Base-by-base conservation (phyloP, 2,888 invertebrate genomes). In the Scaeva pyrastri region DNA sequence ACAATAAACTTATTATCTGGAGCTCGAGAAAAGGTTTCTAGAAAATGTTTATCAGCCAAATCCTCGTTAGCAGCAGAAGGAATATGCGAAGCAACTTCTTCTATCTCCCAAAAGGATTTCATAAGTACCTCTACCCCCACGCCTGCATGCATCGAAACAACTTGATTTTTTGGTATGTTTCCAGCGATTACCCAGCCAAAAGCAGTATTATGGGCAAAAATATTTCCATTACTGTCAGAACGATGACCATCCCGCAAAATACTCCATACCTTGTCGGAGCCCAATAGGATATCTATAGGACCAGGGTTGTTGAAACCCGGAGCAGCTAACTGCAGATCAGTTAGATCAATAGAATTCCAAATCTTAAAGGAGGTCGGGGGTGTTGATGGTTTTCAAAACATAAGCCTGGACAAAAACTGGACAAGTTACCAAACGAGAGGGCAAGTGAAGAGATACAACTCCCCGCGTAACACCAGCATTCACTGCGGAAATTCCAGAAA, bases 11-110 rank as follows among this genome's bases (percentile, higher is more conserved):
- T 55, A 16, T 23, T 55, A 21, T 70, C 70, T 23, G 43, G 70
- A 41, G 76, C 48, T 50, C 68, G 56, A 45, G 76, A 76, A 58
- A 76, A 68, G 48, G 76, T 76, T 11, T 58, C n/a, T 14, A 48
- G 58, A 58, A 76, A 76, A 19, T 60, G 68, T 10, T 21, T 39
- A 50, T 66, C 48, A 36, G 56, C 75, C 1, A 21, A 14, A 7
- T 75, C 55, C 43, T 66, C 55, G 48, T 36, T 66, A 14, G 19
- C 56, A 39, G 39, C 26, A 5, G 36, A 55, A 10, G 55, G 21
- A n/a, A 14, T 3, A 4, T 14, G 14, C 12, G 75, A 76, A 2
- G 23, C 66, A 7, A 70, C 41, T 60, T 62, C 62, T 43, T 77
- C 77, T 26, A 62, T 70, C 16, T 70, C 26, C 70, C 43, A 77